Evolutionary conservation across 2,888 invertebrate genomes (phyloP).

Genomic region (Caenorhabditis sp.): DNA sequence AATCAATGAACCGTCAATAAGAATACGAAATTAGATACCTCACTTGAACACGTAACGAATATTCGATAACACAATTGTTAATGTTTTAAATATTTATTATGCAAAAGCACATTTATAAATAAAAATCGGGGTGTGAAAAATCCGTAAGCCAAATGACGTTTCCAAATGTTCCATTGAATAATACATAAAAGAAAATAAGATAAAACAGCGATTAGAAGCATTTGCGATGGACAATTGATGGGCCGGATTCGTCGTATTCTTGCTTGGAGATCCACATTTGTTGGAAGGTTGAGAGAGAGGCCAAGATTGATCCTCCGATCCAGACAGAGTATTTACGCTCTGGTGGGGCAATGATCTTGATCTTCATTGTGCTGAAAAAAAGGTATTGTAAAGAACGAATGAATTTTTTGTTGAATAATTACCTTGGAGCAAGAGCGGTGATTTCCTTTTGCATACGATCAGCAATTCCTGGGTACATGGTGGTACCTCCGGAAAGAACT

Average conservation of each 20-base stretch:
- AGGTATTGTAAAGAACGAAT: no score
- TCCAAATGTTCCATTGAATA: conserved; percentile 35
- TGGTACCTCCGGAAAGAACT: conserved; percentile 73
- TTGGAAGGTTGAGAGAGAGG: conserved; percentile 87
- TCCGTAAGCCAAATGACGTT: conserved; percentile 46
- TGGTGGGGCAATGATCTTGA: conserved; percentile 75
- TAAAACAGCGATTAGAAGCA: conserved; percentile 50
- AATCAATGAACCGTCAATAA: not conserved
- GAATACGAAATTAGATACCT: not conserved
- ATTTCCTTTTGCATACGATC: conserved; percentile 94
- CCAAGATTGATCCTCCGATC: conserved; percentile 96
- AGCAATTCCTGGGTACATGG: conserved; percentile 96
- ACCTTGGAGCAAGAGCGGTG: conserved; percentile 74
- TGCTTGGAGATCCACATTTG: conserved; percentile 84
- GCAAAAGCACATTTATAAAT: conserved; percentile 36
- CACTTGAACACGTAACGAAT: not conserved
- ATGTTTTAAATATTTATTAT: conserved; percentile 24
- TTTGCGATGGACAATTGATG: conserved; percentile 62
- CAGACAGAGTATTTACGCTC: conserved; percentile 97
- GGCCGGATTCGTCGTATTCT: conserved; percentile 81
- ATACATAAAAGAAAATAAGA: conserved; percentile 17
- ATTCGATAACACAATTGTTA: not conserved
- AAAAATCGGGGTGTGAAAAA: conserved; percentile 40
- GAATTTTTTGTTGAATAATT: conserved; percentile 76
- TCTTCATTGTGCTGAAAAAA: conserved; percentile 76